Base-by-base conservation (phyloP, 1,140 invertebrate genomes). In the Neuroterus valhalla region DNA sequence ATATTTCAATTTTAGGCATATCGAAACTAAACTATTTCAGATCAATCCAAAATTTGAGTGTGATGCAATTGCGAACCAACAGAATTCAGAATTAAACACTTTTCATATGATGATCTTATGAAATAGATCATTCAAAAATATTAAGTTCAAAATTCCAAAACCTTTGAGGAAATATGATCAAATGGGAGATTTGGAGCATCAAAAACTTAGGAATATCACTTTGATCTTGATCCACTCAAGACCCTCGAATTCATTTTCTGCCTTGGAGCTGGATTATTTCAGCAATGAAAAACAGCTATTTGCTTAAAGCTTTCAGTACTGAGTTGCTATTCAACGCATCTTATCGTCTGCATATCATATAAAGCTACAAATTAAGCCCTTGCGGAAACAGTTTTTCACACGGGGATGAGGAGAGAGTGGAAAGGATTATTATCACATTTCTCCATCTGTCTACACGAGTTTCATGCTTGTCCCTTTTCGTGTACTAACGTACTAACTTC, bases 401-500 rank as follows among this genome's bases (percentile, higher is more conserved):
- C 14, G 52, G 26, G 45, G 68, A 71, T 70, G 68, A 43, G 62
- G 45, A 43, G 62, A 74, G 46, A 55, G 52, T 55, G 52, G 26
- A 72, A 52, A 70, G 68, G 70, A 74, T 31, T 62, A 62, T 62
- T 77, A 77, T 77, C 76, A 23, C 71, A 15, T 77, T 77, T 74
- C 72, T 77, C 62, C 71, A 77, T 77, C 76, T 77, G 76, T 77
- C 71, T 70, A 74, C 76, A 77, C n/a, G 21, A 62, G 15, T 62
- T 62, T 14, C 31, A 62, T 73, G 45, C 31, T 23, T 66, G 43
- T 17, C 19, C 42, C 67, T 52, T 44, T 50, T 43, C 46, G n/a
- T 38, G 26, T 14, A 62, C 5, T n/a, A 62, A 38, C 55, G 26
- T 14, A 62, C 5, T n/a, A 62, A 38, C 55, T 14, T 26, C 12